Percentiles rank a stretch among this genome's conserved stretches.
Evolutionary conservation across 2,888 invertebrate species (phyloP).

Genomic region (Aelia acuminata): DNA sequence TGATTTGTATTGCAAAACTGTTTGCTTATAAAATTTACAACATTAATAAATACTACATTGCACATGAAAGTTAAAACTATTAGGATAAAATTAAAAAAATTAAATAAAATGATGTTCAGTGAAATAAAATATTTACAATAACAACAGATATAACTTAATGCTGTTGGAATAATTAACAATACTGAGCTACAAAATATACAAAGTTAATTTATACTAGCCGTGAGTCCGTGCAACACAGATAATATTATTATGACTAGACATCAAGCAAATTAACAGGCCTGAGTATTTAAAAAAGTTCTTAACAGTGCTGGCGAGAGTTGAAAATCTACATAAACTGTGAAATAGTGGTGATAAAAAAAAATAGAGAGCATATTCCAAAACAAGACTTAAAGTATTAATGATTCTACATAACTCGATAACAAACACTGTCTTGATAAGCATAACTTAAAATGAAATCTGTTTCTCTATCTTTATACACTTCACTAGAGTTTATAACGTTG

Average conservation of each 20-base stretch:
- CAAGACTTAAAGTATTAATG: neutral
- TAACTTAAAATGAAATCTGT: neutral
- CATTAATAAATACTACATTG: constrained; percentile 13
- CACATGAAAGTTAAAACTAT: neutral
- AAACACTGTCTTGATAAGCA: neutral
- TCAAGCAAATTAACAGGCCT: neutral
- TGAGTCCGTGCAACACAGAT: neutral
- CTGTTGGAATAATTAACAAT: constrained; percentile 33
- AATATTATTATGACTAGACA: constrained; percentile 16
- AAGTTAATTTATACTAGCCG: neutral
- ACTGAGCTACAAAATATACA: neutral
- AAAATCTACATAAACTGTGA: neutral
- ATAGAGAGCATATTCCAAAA: neutral
- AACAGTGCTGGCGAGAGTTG: neutral
- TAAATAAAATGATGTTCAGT: neutral
- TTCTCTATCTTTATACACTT: neutral
- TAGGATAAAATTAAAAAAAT: constrained; percentile 36
- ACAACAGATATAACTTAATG: neutral
- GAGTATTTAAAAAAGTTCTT: constrained; percentile 14
- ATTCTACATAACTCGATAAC: neutral
- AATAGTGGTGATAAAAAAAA: neutral
- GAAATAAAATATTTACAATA: constrained; percentile 32
- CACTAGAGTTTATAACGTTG: neutral
- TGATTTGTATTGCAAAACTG: neutral
- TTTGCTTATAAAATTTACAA: neutral